Evolutionary conservation across 2,113 vertebrate genomes (phyloP).

Genomic region (Ceyx margarethae): DNA sequence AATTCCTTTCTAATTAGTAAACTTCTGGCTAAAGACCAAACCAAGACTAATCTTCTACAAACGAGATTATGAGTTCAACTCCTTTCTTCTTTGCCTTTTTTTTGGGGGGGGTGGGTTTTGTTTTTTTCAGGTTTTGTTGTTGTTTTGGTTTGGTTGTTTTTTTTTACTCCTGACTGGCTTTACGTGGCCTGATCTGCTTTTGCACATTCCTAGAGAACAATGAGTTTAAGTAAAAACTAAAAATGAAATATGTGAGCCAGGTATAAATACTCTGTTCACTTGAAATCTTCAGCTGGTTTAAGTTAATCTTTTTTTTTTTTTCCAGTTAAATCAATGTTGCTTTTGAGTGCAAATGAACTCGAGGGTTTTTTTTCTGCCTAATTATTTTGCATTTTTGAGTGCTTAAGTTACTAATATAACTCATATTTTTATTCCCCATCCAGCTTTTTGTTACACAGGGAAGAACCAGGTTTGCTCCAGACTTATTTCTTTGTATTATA

Average conservation of each 20-base stretch:
- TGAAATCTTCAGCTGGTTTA: not conserved
- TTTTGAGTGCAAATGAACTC: not conserved
- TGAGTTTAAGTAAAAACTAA: not conserved
- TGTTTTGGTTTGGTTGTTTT: not conserved
- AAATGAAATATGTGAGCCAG: not conserved
- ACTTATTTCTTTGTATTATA: not conserved
- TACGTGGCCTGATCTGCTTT: not conserved
- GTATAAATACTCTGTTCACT: not conserved
- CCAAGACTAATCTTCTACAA: not conserved
- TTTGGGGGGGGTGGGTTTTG: not conserved
- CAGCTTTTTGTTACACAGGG: not conserved
- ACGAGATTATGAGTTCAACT: not conserved
- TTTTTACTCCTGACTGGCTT: not conserved
- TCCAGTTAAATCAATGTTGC: not conserved
- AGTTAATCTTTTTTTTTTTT: not conserved
- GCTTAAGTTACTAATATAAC: not conserved
- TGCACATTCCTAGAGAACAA: not conserved
- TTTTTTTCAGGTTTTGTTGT: not conserved
- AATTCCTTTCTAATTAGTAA: slow-evolving; percentile 3
- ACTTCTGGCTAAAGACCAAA: not conserved
- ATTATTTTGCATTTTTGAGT: not conserved
- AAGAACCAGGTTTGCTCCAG: not conserved
- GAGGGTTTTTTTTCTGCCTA: not conserved
- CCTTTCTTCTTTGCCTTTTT: not conserved
- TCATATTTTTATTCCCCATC: not conserved